Conservation (phyloP, 1,140 invertebrate genomes). For the Bombyx mori region DNA sequence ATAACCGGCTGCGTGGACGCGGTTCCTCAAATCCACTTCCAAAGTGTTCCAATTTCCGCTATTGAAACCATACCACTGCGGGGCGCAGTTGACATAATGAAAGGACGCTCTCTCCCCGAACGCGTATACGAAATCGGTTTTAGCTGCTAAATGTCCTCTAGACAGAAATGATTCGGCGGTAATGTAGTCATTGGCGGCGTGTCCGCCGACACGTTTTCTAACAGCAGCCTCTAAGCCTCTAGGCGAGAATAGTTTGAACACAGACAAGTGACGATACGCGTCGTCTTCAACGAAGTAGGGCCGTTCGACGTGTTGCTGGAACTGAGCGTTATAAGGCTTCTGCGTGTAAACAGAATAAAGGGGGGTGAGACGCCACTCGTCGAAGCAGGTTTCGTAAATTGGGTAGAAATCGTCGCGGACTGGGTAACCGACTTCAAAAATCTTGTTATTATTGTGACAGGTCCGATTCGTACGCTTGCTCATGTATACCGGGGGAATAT, state of each 20-base stretch:
- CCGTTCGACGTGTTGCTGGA: constrained; percentile 43
- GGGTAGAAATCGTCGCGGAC: constrained; percentile 40
- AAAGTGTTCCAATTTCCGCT: constrained; percentile 76
- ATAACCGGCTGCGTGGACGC: constrained; percentile 36
- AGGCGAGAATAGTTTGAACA: constrained; percentile 42
- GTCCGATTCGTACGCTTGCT: constrained; percentile 42
- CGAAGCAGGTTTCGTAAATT: constrained; percentile 51
- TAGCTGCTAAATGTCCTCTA: constrained; percentile 78
- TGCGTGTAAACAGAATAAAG: constrained; percentile 58
- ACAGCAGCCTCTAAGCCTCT: constrained; percentile 37
- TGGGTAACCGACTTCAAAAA: constrained; percentile 53
- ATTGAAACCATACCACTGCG: constrained; percentile 78
- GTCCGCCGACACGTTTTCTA: constrained; percentile 31
- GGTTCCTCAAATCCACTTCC: constrained; percentile 59
- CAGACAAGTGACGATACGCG: constrained; percentile 30
- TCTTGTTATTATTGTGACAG: constrained; percentile 35
- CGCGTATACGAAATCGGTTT: constrained; percentile 77
- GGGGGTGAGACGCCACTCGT: constrained; percentile 29
- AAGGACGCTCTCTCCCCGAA: constrained; percentile 76
- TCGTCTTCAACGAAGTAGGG: constrained; percentile 45
- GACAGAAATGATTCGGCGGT: constrained; percentile 59
- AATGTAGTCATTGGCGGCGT: constrained; percentile 31
- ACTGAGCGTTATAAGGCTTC: constrained; percentile 50
- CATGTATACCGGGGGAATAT: constrained; percentile 25
- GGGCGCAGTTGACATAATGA: constrained; percentile 77